Conservation (phyloP, 1,140 invertebrate species). For the Temnothorax curvispinosus region DNA sequence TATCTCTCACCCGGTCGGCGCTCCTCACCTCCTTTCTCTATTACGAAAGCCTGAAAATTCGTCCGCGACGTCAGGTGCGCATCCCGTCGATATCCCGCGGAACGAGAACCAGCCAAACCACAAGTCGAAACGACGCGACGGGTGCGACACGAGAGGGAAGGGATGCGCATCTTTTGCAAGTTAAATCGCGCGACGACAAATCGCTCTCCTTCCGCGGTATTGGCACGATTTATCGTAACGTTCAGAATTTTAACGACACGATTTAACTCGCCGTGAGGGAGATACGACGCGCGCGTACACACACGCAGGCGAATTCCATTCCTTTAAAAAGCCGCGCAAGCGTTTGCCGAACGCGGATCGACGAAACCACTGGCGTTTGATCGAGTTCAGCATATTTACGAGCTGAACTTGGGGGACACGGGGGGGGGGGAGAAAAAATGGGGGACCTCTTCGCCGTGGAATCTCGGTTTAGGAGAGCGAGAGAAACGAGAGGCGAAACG, state of each 20-base stretch:
- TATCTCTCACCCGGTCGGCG: slow-evolving; percentile 63
- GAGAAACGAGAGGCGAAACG: neutral
- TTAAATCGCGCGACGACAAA: neutral
- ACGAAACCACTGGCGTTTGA: neutral
- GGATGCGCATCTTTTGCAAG: neutral
- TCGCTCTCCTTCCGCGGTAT: neutral
- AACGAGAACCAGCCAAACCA: neutral
- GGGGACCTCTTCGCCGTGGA: slow-evolving; percentile 6
- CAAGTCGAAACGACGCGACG: too few relatives aligned
- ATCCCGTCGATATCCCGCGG: neutral
- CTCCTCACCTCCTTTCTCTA: slow-evolving; percentile 69
- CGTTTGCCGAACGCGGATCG: neutral
- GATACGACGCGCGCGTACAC: neutral
- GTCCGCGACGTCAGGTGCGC: neutral
- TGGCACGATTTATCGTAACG: neutral
- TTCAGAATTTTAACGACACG: neutral
- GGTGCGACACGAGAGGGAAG: neutral
- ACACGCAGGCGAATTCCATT: slow-evolving; percentile 36
- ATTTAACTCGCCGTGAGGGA: neutral
- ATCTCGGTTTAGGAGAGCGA: neutral
- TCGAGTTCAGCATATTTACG: slow-evolving; percentile 35
- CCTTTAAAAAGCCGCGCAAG: slow-evolving; percentile 22
- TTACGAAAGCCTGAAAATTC: slow-evolving; percentile 68
- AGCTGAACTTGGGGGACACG: neutral
- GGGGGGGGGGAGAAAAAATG: too few relatives aligned